phyloP scores from a whole-genome alignment of 2,797 vertebrate species.

The Aphelocoma californica region DNA sequence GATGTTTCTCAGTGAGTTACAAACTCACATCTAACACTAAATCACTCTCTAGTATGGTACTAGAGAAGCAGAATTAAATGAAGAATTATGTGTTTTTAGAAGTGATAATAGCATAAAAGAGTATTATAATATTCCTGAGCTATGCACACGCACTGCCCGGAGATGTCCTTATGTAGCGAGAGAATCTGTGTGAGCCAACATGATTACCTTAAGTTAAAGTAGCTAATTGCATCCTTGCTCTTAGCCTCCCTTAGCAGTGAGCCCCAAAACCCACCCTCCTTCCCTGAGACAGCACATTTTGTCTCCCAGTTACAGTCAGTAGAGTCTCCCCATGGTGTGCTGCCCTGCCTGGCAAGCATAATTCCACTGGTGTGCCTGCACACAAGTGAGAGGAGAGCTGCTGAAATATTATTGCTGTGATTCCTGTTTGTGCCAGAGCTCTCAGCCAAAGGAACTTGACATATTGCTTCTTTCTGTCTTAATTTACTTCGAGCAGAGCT shows the following conservation, averaged over 20 bases:
- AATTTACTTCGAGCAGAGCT: background rate
- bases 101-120: background rate
- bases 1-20: background rate
- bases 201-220: background rate
- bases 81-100: background rate
- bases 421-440: background rate
- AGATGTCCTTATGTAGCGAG: background rate
- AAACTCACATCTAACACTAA: background rate
- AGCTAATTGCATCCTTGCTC: background rate
- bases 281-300: background rate
- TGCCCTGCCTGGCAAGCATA: background rate
- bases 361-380: background rate
- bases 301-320: background rate
- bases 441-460: background rate
- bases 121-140: background rate
- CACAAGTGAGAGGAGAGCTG: fast-evolving
- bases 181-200: background rate
- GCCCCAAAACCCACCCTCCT: background rate
- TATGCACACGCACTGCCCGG: fast-evolving
- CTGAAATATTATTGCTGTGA: background rate
- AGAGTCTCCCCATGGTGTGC: background rate
- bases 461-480: conserved; percentile 3
- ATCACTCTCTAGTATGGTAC: background rate
- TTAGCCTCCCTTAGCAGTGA: background rate
- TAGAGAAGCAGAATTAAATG: background rate